Conservation (phyloP, 2,113 vertebrate species). For the Salminus brasiliensis region DNA sequence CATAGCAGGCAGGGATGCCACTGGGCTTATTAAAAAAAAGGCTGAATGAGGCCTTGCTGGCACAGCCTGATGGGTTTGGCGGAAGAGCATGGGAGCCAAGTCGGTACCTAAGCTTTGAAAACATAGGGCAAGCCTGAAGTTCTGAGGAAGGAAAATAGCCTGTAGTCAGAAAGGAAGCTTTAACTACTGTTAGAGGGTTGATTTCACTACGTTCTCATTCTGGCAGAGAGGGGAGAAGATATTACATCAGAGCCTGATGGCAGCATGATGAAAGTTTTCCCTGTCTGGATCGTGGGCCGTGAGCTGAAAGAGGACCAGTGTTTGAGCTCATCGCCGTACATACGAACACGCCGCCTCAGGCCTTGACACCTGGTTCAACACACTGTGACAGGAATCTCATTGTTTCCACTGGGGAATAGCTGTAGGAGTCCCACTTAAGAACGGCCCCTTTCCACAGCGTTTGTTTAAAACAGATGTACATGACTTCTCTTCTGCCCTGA, state of each 20-base stretch:
- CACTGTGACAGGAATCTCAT: slow-evolving; percentile 60
- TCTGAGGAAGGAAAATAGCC: neutral
- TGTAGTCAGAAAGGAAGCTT: neutral
- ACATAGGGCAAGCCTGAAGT: neutral
- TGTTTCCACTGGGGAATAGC: slow-evolving; percentile 61
- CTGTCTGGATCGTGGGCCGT: neutral
- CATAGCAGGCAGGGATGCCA: slow-evolving; percentile 17
- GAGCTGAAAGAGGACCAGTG: neutral
- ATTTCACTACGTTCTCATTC: neutral
- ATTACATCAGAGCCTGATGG: neutral
- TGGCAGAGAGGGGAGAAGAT: neutral
- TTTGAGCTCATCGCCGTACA: slow-evolving; percentile 54
- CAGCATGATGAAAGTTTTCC: slow-evolving; percentile 15
- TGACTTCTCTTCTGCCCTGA: slow-evolving; percentile 49
- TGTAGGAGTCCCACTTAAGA: neutral
- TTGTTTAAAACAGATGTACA: slow-evolving; percentile 45
- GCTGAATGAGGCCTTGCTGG: neutral
- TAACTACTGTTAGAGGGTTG: neutral
- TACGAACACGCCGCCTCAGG: slow-evolving; percentile 63
- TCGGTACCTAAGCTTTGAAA: neutral
- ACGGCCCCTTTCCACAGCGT: slow-evolving; percentile 14
- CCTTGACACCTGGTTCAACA: slow-evolving; percentile 71
- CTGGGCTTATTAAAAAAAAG: neutral
- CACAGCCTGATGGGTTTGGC: neutral
- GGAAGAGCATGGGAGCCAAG: neutral